These are phyloP conservation scores for Kryptolebias marmoratus DNA, from an alignment of 2,113 vertebrate genomes.

Conservation along the genomic window DNA sequence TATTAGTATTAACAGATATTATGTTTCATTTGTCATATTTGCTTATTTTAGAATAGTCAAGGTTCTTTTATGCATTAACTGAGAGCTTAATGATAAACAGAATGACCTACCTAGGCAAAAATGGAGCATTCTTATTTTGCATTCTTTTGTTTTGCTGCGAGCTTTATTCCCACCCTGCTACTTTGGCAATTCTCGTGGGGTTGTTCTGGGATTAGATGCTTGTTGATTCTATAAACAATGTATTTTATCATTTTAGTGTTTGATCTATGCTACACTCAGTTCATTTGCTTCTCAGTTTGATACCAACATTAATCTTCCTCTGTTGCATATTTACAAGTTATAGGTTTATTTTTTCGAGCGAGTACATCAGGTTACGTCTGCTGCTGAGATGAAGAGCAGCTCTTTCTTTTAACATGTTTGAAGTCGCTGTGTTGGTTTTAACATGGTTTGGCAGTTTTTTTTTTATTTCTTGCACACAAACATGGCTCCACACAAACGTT, in stretches of 20 bases:
- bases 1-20: not conserved
- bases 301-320: slow-evolving; percentile 41
- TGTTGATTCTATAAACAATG: slow-evolving; percentile 58
- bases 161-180: slow-evolving; percentile 17
- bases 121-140: slow-evolving; percentile 4
- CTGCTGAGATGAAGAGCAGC: slow-evolving; percentile 11
- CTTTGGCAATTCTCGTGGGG: slow-evolving; percentile 38
- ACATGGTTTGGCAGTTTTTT: not conserved
- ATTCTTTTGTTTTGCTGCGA: slow-evolving; percentile 28
- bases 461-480: not conserved
- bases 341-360: slow-evolving; percentile 5
- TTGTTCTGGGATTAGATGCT: slow-evolving; percentile 47
- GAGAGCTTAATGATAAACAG: slow-evolving; percentile 1
- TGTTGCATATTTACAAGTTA: slow-evolving; percentile 28
- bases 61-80: not conserved
- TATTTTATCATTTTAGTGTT: slow-evolving; percentile 33
- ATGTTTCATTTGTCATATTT: not conserved
- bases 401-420: slow-evolving; percentile 9
- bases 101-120: slow-evolving; percentile 17
- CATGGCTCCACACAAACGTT: not conserved
- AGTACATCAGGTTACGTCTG: slow-evolving; percentile 15
- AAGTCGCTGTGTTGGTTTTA: slow-evolving; percentile 11
- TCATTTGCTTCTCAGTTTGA: slow-evolving; percentile 42
- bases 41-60: slow-evolving; percentile 1
- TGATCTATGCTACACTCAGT: slow-evolving; percentile 37